These are phyloP conservation scores for Agrenia bidenticulata DNA, from an alignment of 2,888 invertebrate species.

Conservation along the genomic window DNA sequence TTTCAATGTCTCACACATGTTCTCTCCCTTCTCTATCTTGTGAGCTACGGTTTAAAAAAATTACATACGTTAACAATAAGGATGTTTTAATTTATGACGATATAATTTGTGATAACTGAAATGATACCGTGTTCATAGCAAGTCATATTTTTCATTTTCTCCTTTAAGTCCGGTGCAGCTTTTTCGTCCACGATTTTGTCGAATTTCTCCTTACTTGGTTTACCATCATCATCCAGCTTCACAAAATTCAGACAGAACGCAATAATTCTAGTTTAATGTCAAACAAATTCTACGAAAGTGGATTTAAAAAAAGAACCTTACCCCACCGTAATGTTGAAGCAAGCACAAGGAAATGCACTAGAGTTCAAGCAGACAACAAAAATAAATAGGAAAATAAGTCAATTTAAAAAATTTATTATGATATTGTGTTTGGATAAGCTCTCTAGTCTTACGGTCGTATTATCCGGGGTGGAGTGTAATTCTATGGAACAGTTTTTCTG, in stretches of 20 bases:
- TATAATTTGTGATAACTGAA: too few species aligned
- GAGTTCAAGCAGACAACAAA: too few species aligned
- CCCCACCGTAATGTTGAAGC: neutral
- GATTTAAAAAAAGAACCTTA: slow-evolving; percentile 18
- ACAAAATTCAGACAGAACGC: neutral
- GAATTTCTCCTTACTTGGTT: neutral
- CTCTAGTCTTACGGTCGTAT: slow-evolving; percentile 18
- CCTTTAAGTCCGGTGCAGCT: neutral
- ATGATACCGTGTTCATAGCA: neutral
- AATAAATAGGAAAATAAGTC: too few species aligned
- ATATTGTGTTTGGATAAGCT: too few species aligned
- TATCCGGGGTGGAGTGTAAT: neutral
- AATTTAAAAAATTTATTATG: too few species aligned
- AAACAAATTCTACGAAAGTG: too few species aligned
- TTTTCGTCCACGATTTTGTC: slow-evolving; percentile 4
- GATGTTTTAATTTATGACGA: too few species aligned
- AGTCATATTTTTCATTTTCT: neutral
- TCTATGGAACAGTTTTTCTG: slow-evolving; percentile 1
- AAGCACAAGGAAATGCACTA: neutral
- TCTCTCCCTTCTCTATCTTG: too few species aligned
- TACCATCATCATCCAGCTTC: slow-evolving; percentile 7
- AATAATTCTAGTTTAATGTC: neutral
- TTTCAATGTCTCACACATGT: too few species aligned
- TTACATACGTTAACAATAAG: too few species aligned
- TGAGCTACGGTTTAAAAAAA: too few species aligned